phyloP scores from a whole-genome alignment of 2,888 invertebrate genomes.

The Dicyrtoma fusca region DNA sequence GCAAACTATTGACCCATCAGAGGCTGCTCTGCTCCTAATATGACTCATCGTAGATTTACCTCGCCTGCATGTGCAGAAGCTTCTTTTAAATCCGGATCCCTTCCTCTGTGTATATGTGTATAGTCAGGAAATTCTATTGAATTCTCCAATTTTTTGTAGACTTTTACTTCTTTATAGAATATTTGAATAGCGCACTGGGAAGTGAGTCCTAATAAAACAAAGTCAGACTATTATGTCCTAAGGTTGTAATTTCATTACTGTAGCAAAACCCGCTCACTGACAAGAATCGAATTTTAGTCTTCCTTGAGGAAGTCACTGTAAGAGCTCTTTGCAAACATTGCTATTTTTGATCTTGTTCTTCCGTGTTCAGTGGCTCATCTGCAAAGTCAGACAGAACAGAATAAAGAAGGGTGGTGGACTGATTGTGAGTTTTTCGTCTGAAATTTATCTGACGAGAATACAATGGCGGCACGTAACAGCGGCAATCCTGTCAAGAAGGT shows the following conservation, averaged over 20 bases:
- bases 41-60: slow-evolving; percentile 4
- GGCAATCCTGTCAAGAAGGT: slow-evolving; percentile 90
- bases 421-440: neutral
- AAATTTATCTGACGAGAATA: slow-evolving; percentile 7
- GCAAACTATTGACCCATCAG: slow-evolving; percentile 40
- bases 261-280: no score
- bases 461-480: slow-evolving; percentile 57
- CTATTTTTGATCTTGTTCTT: neutral
- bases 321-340: neutral
- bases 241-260: no score
- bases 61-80: neutral
- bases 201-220: slow-evolving; percentile 6
- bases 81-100: neutral
- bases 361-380: neutral
- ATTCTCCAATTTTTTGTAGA: neutral
- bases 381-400: neutral
- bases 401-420: neutral
- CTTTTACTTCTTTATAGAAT: neutral
- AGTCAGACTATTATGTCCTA: no score
- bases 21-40: neutral
- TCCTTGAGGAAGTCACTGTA: no score
- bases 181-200: no score
- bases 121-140: neutral
- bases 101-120: neutral
- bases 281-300: no score